Evolutionary conservation across 1,140 invertebrate genomes (phyloP).

Genomic region (Pachyrhynchus sulphureomaculatus): DNA sequence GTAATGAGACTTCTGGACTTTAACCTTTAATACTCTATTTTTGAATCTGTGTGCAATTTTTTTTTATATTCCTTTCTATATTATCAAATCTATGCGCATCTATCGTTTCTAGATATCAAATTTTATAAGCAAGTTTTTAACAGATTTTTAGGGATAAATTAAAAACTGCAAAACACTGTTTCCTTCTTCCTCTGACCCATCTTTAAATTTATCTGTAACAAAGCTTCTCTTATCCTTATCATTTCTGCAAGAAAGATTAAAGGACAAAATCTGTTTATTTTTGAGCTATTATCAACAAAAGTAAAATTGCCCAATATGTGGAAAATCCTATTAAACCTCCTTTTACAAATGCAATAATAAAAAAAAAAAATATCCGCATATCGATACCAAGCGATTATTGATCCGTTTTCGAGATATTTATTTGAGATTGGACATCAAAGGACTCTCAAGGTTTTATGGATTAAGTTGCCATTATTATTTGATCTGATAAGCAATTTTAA

Average conservation of each 20-base stretch:
- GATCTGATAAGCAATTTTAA: slow-evolving; percentile 44
- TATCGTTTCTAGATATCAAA: no score
- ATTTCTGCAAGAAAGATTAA: slow-evolving; percentile 7
- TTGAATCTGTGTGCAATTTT: no score
- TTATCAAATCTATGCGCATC: no score
- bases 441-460: slow-evolving; percentile 42
- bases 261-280: slow-evolving; percentile 14
- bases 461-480: slow-evolving; percentile 37
- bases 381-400: slow-evolving; percentile 33
- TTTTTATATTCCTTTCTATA: no score
- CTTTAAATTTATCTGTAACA: no score
- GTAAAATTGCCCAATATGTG: slow-evolving; percentile 38
- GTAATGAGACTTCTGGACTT: no score
- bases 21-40: no score
- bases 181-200: no score
- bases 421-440: slow-evolving; percentile 43
- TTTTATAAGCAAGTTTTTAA: no score
- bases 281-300: slow-evolving; percentile 3
- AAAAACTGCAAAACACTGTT: no score
- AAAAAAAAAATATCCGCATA: slow-evolving; percentile 23
- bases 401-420: slow-evolving; percentile 33
- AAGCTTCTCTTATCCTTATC: no score
- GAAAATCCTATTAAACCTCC: slow-evolving; percentile 40
- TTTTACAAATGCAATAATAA: slow-evolving; percentile 21
- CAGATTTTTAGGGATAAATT: no score